phyloP scores from a whole-genome alignment of 2,113 vertebrate species.

The Ursus arctos region DNA sequence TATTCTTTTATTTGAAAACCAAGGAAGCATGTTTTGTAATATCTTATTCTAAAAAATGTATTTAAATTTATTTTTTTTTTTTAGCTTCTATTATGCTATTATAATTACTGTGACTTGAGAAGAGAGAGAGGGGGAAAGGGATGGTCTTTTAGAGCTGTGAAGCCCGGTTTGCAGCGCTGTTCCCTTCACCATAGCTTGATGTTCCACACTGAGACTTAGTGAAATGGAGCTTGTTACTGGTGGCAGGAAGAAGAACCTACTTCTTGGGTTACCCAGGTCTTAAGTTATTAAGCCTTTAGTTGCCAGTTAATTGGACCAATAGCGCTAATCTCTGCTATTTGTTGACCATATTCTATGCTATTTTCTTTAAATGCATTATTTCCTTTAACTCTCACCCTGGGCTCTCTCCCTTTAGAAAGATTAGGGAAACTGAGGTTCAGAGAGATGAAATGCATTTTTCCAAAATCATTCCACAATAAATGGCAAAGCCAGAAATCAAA shows the following conservation, averaged over 20 bases:
- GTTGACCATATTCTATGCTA: neutral
- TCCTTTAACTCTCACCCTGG: neutral
- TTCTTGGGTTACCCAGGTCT: neutral
- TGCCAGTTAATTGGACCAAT: neutral
- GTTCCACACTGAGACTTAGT: neutral
- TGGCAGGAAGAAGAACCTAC: neutral
- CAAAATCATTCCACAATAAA: neutral
- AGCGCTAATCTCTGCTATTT: neutral
- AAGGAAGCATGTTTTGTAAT: neutral
- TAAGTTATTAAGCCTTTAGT: neutral
- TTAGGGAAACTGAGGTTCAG: neutral
- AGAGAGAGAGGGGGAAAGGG: neutral
- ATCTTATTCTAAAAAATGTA: slow-evolving; percentile 52
- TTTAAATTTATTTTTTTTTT: slow-evolving; percentile 51
- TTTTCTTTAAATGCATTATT: neutral
- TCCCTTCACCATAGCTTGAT: neutral
- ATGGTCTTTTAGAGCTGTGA: neutral
- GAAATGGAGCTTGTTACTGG: neutral
- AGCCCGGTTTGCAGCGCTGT: neutral
- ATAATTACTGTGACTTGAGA: neutral
- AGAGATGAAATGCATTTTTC: neutral
- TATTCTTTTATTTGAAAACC: slow-evolving; percentile 20
- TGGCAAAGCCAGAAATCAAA: neutral
- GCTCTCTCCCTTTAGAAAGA: neutral
- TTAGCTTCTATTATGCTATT: neutral